Evolutionary conservation across 2,113 vertebrate species (phyloP), one percentile per base, ranked within the genome.

Genomic region (Tiliqua scincoides): DNA sequence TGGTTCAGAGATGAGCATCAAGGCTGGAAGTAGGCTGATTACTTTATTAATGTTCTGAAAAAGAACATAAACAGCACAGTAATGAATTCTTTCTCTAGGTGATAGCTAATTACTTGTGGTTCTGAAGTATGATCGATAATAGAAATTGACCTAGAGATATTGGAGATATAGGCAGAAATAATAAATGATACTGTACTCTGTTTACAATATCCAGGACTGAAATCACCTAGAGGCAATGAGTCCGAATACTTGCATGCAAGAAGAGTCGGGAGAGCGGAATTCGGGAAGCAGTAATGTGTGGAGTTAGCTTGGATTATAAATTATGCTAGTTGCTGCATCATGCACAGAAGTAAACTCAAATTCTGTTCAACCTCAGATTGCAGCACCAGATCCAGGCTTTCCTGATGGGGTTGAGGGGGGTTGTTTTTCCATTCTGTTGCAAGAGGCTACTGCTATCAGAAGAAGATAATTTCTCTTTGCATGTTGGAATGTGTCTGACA

Each of bases 41-140:
- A 89, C 70, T 92, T 0, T 73, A 73, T 91, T 87, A 88, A 74
- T 73, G 79, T 80, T 71, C 71, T 89, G 75, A 83, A 93, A 89
- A 67, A 83, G 88, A 76, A 84, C 86, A n/a, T 82, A 78, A 86
- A 85, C 76, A 86, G 21, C 37, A 79, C 32, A 43, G n/a, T 91
- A 88, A 89, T 89, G 54, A 80, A 88, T 87, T 71, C 78, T 90
- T 79, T 59, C 75, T 87, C 72, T 81, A 87, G 59, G 32, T 80
- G 61, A 35, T 79, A 81, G 52, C 90, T 87, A 76, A 91, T 85
- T 79, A 25, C 78, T 91, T 90, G 23, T 6, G 62, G 40, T 48
- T 71, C 8, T 86, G 59, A n/a, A 72, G 6, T 62, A 76, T 57
- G 68, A 79, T 87, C 84, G 81, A n/a, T 83, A 71, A 62, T 17